A percentile compares a stretch with the other conserved stretches of the same genome.
Evolutionary conservation across 2,888 invertebrate species (phyloP).

Genomic region (Tinea trinotella): DNA sequence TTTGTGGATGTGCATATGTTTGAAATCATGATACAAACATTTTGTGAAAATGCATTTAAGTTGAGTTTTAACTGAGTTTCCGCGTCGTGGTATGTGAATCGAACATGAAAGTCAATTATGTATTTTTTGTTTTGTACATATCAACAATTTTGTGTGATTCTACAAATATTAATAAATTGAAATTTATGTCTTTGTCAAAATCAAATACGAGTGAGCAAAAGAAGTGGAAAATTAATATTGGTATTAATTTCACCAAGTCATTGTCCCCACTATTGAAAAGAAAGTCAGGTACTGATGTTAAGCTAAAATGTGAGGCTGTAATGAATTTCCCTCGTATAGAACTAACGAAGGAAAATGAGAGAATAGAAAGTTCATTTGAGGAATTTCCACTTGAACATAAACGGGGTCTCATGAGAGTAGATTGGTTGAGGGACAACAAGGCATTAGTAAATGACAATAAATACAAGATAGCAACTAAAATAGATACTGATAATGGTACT

Average conservation of each 20-base stretch:
- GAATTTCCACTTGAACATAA: conserved; percentile 54
- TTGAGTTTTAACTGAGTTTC: not conserved
- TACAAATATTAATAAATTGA: conserved; percentile 37
- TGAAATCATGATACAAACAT: not conserved
- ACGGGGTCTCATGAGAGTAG: conserved; percentile 54
- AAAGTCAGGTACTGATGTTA: conserved; percentile 41
- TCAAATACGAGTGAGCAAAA: conserved; percentile 47
- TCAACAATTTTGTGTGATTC: conserved; percentile 43
- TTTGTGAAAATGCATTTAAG: not conserved
- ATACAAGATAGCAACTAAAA: conserved; percentile 46
- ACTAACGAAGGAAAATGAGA: conserved; percentile 52
- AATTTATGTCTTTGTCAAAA: conserved; percentile 36
- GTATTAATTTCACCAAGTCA: conserved; percentile 56
- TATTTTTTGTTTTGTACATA: conserved; percentile 52
- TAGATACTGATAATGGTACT: conserved; percentile 53
- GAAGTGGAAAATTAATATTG: conserved; percentile 44
- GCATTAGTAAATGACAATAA: conserved; percentile 36
- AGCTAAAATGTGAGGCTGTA: conserved; percentile 57
- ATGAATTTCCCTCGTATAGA: conserved; percentile 60
- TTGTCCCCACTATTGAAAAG: conserved; percentile 42
- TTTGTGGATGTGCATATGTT: not conserved
- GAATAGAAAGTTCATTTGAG: conserved; percentile 47
- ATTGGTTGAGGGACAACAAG: conserved; percentile 55
- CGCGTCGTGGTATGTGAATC: conserved; percentile 43
- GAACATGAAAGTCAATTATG: conserved; percentile 58